Evolutionary conservation across 2,888 invertebrate genomes (phyloP).

Genomic region (Eudemis profundana): DNA sequence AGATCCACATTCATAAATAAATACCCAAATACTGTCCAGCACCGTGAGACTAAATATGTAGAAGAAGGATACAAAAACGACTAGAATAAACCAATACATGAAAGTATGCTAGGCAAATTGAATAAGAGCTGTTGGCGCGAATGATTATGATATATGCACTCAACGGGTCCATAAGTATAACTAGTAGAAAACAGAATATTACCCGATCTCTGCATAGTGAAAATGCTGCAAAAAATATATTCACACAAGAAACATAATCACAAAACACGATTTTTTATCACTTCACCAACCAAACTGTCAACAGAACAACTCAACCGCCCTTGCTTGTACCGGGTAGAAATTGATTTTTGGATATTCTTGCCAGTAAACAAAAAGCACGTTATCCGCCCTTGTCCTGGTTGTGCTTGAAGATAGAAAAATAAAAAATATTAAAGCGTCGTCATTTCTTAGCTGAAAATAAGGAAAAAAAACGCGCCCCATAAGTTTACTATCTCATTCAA

Average conservation of each 20-base stretch:
- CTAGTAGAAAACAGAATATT: constrained; percentile 49
- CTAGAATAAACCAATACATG: neutral
- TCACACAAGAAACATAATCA: constrained; percentile 78
- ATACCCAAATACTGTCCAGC: too few species aligned
- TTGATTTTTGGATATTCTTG: constrained; percentile 75
- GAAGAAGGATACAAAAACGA: neutral
- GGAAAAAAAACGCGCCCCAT: too few species aligned
- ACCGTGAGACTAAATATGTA: neutral
- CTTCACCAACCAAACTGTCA: constrained; percentile 78
- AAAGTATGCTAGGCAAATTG: constrained; percentile 18
- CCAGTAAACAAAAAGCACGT: constrained; percentile 54
- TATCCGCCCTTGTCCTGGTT: too few species aligned
- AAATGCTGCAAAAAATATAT: constrained; percentile 61
- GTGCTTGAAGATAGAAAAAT: too few species aligned
- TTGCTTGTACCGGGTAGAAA: constrained; percentile 66
- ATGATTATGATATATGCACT: constrained; percentile 10
- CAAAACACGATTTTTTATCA: constrained; percentile 66
- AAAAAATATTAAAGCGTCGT: too few species aligned
- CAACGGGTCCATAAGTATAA: neutral
- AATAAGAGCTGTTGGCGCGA: constrained; percentile 40
- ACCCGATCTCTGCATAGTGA: constrained; percentile 83
- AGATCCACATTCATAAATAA: neutral
- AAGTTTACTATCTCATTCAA: too few species aligned
- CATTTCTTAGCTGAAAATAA: too few species aligned
- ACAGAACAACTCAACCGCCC: constrained; percentile 75